Conservation (phyloP, 2,888 invertebrate genomes). For the Galerucella calmariensis region DNA sequence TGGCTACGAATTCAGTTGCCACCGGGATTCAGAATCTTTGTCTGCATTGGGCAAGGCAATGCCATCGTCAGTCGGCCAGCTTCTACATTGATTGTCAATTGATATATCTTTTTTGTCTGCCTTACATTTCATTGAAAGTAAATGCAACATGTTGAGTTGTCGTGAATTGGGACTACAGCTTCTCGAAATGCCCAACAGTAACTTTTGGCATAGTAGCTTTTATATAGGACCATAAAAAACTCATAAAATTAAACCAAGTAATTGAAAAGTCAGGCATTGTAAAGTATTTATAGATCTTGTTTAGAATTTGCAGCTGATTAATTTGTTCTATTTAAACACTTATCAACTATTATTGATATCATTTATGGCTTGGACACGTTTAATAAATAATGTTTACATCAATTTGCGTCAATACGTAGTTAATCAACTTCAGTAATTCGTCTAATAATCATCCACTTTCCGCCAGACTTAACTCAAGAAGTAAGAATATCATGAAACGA, state of each 20-base stretch:
- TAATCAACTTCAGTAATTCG: neutral
- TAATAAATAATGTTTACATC: slow-evolving; percentile 3
- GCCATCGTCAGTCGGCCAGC: too few species aligned
- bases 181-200: neutral
- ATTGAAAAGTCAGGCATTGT: slow-evolving; percentile 9
- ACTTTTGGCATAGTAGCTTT: neutral
- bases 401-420: slow-evolving; percentile 8
- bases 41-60: too few species aligned
- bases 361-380: neutral
- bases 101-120: too few species aligned
- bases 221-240: neutral
- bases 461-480: slow-evolving; percentile 1
- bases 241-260: slow-evolving; percentile 4
- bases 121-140: too few species aligned
- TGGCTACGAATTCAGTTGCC: too few species aligned
- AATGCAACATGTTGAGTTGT: too few species aligned
- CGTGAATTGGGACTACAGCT: neutral
- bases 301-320: neutral
- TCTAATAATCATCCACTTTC: neutral
- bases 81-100: too few species aligned
- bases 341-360: slow-evolving; percentile 12
- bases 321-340: slow-evolving; percentile 11
- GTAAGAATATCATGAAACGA: neutral
- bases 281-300: neutral
- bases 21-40: too few species aligned